A percentile compares a stretch with the other conserved stretches of the same genome.
These are phyloP conservation scores for Siderastrea siderea DNA, from an alignment of 92 coral and sea anemone species.

Conservation along the genomic window DNA sequence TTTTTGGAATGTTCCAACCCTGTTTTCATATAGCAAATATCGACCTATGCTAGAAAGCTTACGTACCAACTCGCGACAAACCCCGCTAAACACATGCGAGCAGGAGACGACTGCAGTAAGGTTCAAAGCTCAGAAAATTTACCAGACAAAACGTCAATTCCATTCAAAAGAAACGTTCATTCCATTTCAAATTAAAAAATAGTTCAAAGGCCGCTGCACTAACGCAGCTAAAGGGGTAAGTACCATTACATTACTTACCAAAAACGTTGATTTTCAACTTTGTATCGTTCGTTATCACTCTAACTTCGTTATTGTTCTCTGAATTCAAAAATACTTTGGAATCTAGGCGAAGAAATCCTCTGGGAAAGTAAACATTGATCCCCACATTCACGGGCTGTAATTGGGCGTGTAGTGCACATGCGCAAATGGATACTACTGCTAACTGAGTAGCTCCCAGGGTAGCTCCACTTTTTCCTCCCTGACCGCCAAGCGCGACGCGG, in stretches of 20 bases:
- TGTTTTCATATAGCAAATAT: no score
- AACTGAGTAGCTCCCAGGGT: slow-evolving; percentile 10
- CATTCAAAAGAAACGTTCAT: no score
- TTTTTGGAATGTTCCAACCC: no score
- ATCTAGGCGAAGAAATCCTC: slow-evolving; percentile 66
- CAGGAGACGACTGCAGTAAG: no score
- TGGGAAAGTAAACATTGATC: slow-evolving; percentile 66
- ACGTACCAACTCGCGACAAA: no score
- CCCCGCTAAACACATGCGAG: no score
- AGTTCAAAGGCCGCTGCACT: no score
- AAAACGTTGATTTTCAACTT: slow-evolving; percentile 35
- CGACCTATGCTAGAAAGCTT: no score
- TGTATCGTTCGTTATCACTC: slow-evolving; percentile 28
- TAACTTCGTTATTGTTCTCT: slow-evolving; percentile 48
- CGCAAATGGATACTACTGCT: slow-evolving; percentile 56
- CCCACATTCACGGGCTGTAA: slow-evolving; percentile 46
- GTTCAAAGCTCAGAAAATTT: no score
- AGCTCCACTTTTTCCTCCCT: neutral
- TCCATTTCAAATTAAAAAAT: no score
- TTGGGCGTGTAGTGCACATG: slow-evolving; percentile 72
- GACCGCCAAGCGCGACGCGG: slow-evolving; percentile 22
- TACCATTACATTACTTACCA: slow-evolving; percentile 60
- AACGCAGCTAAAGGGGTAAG: neutral
- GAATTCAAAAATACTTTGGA: slow-evolving; percentile 62
- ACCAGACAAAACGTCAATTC: no score